Conservation (phyloP, 2,113 vertebrate genomes). For the Poeciliopsis retropinna region DNA sequence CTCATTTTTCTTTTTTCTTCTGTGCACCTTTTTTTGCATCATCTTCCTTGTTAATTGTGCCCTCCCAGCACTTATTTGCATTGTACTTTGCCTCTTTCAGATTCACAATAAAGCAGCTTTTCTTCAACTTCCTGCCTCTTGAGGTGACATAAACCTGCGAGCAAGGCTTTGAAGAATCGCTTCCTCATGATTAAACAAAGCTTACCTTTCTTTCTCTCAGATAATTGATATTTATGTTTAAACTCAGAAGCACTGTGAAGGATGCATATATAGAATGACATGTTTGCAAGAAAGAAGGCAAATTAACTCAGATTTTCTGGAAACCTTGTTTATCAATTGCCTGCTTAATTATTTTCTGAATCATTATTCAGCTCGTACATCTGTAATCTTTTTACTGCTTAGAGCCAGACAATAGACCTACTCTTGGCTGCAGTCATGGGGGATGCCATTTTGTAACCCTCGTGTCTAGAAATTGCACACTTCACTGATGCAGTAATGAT, state of each 20-base stretch:
- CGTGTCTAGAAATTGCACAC: constrained; percentile 43
- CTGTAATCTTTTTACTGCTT: constrained; percentile 65
- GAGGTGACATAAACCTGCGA: constrained; percentile 22
- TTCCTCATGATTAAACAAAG: constrained; percentile 56
- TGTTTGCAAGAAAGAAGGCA: constrained; percentile 32
- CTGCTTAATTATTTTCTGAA: constrained; percentile 72
- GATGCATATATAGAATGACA: constrained; percentile 31
- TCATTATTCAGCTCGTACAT: constrained; percentile 50
- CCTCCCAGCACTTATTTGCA: constrained; percentile 5
- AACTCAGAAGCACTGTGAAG: constrained; percentile 28
- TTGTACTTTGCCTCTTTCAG: constrained; percentile 1
- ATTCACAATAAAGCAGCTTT: constrained; percentile 38
- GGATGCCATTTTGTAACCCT: constrained; percentile 65
- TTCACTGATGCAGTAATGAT: constrained; percentile 56
- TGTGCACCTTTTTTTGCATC: constrained; percentile 5
- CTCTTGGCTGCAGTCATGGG: constrained; percentile 39
- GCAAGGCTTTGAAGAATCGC: constrained; percentile 45
- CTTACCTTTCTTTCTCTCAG: neutral
- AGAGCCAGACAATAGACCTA: constrained; percentile 62
- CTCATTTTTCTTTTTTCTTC: neutral
- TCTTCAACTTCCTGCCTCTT: constrained; percentile 9
- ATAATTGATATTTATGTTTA: constrained; percentile 30
- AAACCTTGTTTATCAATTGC: constrained; percentile 53
- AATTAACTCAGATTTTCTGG: constrained; percentile 58
- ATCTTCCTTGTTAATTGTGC: constrained; percentile 25